phyloP scores from a whole-genome alignment of 2,113 vertebrate species.

The Pachypanchax playfairii region DNA sequence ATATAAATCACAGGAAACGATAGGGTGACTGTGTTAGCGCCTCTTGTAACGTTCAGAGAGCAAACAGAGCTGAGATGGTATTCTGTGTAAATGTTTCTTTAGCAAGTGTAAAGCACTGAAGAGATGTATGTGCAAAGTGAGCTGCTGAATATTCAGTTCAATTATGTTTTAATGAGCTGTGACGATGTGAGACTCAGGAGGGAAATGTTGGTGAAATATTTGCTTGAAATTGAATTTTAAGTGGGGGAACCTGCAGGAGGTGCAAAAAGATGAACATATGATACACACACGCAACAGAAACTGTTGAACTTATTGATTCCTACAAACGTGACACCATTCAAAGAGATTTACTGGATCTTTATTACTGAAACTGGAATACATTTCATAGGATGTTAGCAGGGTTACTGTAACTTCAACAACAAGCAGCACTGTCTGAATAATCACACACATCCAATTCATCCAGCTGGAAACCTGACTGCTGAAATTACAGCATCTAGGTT shows the following conservation, averaged over 20 bases:
- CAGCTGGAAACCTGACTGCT: conserved; percentile 51
- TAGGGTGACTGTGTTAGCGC: conserved; percentile 9
- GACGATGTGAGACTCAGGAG: conserved; percentile 50
- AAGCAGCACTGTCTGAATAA: conserved; percentile 57
- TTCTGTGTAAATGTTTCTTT: conserved; percentile 54
- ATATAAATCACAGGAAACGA: conserved; percentile 42
- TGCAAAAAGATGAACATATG: background rate
- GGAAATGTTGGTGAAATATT: conserved; percentile 54
- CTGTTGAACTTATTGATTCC: conserved; percentile 9
- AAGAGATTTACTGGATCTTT: conserved; percentile 18
- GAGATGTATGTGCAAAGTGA: conserved; percentile 46
- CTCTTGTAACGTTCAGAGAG: conserved; percentile 22
- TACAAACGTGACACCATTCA: conserved; percentile 2
- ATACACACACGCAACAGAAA: conserved; percentile 5
- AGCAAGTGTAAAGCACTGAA: conserved; percentile 49
- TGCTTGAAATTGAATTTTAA: conserved; percentile 43
- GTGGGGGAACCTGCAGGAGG: conserved; percentile 16
- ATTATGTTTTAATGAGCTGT: conserved; percentile 71
- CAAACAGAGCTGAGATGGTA: conserved; percentile 23
- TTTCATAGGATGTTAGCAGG: conserved; percentile 20
- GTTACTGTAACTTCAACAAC: conserved; percentile 40
- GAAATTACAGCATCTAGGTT: conserved; percentile 33
- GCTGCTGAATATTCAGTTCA: conserved; percentile 61
- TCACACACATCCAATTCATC: conserved; percentile 51
- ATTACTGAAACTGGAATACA: conserved; percentile 2